These are phyloP conservation scores for Ladona fulva DNA, from an alignment of 1,140 invertebrate genomes.

Conservation along the genomic window DNA sequence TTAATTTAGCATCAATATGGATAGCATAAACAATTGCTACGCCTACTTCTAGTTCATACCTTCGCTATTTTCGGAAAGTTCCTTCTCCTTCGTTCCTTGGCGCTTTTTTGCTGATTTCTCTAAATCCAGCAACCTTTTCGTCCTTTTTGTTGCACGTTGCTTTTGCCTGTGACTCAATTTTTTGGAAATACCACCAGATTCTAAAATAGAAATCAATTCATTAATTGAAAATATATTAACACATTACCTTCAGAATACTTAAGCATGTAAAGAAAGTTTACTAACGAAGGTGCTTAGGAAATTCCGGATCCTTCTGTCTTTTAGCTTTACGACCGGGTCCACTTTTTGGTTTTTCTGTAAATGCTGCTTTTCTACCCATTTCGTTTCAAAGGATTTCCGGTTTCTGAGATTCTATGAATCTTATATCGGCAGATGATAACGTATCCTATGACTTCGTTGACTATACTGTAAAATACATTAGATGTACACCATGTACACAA, in stretches of 20 bases:
- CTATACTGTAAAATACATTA: too few species aligned
- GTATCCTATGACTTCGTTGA: neutral
- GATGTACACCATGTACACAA: too few species aligned
- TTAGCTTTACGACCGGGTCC: conserved; percentile 75
- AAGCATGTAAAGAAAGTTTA: conserved; percentile 24
- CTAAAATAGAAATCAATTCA: conserved; percentile 25
- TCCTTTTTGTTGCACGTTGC: conserved; percentile 50
- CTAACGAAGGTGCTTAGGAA: conserved; percentile 45
- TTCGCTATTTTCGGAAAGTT: conserved; percentile 20
- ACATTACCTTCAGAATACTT: conserved; percentile 19
- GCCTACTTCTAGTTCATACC: conserved; percentile 16
- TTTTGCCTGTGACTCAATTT: conserved; percentile 58
- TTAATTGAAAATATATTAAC: conserved; percentile 25
- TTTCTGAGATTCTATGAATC: neutral
- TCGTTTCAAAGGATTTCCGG: neutral
- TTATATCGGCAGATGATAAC: too few species aligned
- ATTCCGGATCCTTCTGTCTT: conserved; percentile 70
- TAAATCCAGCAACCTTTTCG: conserved; percentile 44
- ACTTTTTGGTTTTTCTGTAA: conserved; percentile 56
- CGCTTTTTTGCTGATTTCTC: conserved; percentile 30
- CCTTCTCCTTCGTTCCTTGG: conserved; percentile 35
- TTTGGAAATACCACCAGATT: conserved; percentile 42
- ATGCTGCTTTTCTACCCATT: conserved; percentile 86
- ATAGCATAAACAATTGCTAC: too few species aligned
- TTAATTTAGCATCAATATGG: too few species aligned